Percentiles rank a stretch among this genome's conserved stretches.
phyloP scores from a whole-genome alignment of 1,140 invertebrate species.

The Macrobrachium nipponense region DNA sequence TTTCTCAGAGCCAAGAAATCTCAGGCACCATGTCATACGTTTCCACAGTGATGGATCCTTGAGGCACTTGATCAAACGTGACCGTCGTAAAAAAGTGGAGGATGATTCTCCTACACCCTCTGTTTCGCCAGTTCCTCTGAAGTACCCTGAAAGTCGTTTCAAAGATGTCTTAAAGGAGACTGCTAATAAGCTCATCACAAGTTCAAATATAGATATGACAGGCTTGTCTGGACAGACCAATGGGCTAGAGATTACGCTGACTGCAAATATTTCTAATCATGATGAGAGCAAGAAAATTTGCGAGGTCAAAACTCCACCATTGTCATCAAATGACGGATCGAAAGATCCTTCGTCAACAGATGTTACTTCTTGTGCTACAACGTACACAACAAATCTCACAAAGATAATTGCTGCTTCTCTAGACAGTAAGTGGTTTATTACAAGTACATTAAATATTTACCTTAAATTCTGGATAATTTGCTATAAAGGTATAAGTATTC shows the following conservation, averaged over 20 bases:
- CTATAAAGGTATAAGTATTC: no score
- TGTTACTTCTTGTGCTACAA: constrained; percentile 33
- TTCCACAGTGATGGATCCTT: constrained; percentile 68
- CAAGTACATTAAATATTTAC: no score
- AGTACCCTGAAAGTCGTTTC: constrained; percentile 30
- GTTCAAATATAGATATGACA: constrained; percentile 39
- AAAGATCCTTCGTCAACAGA: constrained; percentile 1
- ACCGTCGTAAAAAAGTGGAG: constrained; percentile 59
- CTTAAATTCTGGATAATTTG: no score
- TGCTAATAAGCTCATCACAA: constrained; percentile 54
- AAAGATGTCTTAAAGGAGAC: constrained; percentile 57
- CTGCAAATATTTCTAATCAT: neutral
- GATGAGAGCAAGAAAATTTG: neutral
- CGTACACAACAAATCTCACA: constrained; percentile 57
- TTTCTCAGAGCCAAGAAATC: constrained; percentile 70
- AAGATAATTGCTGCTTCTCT: constrained; percentile 60
- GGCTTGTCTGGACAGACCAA: constrained; percentile 37
- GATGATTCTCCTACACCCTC: constrained; percentile 27
- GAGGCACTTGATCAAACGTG: constrained; percentile 66
- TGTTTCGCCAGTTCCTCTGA: constrained; percentile 11
- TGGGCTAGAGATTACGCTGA: constrained; percentile 42
- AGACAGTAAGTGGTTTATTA: constrained; percentile 46
- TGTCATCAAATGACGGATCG: neutral
- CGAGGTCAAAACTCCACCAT: neutral
- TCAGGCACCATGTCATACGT: constrained; percentile 70